Evolutionary conservation across 2,113 vertebrate genomes (phyloP).

Genomic region (Shinisaurus crocodilurus): DNA sequence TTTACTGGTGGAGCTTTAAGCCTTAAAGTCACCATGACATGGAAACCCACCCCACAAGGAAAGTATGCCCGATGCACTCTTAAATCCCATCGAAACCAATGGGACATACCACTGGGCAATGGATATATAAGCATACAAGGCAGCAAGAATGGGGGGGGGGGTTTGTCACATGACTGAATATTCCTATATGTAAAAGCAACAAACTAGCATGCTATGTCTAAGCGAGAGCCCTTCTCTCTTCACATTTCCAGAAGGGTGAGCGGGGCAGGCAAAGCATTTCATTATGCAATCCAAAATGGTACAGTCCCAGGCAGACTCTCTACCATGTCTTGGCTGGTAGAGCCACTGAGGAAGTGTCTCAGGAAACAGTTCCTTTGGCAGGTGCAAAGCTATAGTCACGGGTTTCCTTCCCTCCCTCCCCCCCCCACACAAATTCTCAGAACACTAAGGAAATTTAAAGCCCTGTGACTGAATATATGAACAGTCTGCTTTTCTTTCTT

Average conservation of each 20-base stretch:
- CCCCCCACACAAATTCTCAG: background rate
- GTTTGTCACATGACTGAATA: too few relatives aligned
- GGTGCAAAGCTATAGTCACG: background rate
- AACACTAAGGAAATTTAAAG: background rate
- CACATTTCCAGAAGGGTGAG: background rate
- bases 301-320: background rate
- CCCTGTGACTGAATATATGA: background rate
- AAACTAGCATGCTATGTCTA: background rate
- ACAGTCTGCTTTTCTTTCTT: too few relatives aligned
- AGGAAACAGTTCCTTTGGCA: background rate
- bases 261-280: background rate
- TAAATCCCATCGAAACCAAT: background rate
- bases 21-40: background rate
- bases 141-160: too few relatives aligned
- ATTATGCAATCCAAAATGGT: background rate
- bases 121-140: too few relatives aligned
- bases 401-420: background rate
- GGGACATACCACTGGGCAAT: background rate
- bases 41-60: slow-evolving; percentile 17
- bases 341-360: background rate
- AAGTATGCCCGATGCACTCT: background rate
- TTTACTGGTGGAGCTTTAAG: background rate
- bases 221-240: background rate
- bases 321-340: background rate
- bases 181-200: background rate